Evolutionary conservation across 2,113 vertebrate genomes (phyloP).

Genomic region (Antechinus stuartii): DNA sequence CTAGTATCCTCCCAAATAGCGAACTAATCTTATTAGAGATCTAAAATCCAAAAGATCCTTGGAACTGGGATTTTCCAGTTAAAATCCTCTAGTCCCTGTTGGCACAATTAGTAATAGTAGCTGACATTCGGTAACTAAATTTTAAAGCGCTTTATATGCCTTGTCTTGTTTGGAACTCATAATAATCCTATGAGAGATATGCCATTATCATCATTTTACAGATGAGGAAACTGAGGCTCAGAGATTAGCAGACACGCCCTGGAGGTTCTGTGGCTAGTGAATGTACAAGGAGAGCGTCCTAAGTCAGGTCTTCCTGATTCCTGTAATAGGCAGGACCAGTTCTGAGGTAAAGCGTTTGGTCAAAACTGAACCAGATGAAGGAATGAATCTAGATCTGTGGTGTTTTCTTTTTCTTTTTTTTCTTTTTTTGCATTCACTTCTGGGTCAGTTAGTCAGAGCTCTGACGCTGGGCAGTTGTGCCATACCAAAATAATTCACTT

Average conservation of each 20-base stretch:
- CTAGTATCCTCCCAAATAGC: neutral
- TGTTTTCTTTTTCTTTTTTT: neutral
- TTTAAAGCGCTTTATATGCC: neutral
- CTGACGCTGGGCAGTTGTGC: neutral
- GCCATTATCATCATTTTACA: neutral
- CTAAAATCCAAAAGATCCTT: neutral
- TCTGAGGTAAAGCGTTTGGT: neutral
- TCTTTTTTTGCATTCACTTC: neutral
- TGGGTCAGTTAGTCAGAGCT: neutral
- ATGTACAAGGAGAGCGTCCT: neutral
- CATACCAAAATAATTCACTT: neutral
- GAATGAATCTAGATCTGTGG: neutral
- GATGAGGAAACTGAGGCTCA: neutral
- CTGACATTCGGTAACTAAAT: neutral
- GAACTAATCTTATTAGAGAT: neutral
- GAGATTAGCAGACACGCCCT: neutral
- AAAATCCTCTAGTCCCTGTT: neutral
- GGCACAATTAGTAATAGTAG: neutral
- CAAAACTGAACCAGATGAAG: neutral
- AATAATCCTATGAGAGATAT: neutral
- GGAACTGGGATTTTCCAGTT: neutral
- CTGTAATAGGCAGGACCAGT: neutral
- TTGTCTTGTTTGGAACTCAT: neutral
- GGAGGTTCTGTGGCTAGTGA: neutral
- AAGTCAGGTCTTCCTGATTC: neutral